Evolutionary conservation across 2,888 invertebrate species (phyloP), one percentile per base, ranked within the genome.

Genomic region (Laspeyria flexula): DNA sequence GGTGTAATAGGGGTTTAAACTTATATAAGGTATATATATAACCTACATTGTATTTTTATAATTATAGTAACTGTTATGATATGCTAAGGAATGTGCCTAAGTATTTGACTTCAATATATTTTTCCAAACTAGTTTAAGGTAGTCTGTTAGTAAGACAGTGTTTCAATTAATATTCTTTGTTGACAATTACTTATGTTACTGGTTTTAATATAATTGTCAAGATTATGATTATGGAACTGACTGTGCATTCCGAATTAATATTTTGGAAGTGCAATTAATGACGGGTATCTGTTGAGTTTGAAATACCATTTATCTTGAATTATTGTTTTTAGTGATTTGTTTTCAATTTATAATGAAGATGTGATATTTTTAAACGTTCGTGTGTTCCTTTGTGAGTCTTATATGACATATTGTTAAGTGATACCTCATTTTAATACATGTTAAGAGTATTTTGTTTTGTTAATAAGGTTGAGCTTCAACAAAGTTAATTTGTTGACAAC

Each of bases 331-430:
- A 52, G 48, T 42, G 16, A 52, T 48, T 56, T 39, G 55, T 35
- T 25, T 47, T 53, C 7, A 40, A 44, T 53, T 51, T 56, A 56
- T 41, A 35, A 3, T 40, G 47, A 30, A 52, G 39, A 59, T 59
- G 66, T 66, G 66, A 68, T 68, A 66, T 60, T 69, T 56, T 60
- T 60, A 50, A n/a, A 60, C 62, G 60, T 58, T 69, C 51, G 41
- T 56, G 35, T 51, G 60, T 44, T 46, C 25, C 40, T 38, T 43
- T 27, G 9, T 45, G 38, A 43, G 35, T 54, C 27, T 13, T 16
- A n/a, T 35, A n/a, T 33, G 50, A 23, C 42, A 35, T 39, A 48
- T 43, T 48, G 39, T 50, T 56, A 50, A 42, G 29, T 38, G 25
- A 30, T 61, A 35, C 29, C 27, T 47, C 41, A 54, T 44, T 56